Percentiles rank a stretch among this genome's conserved stretches.
Conservation (phyloP, 2,888 invertebrate species). For the Brenthis hecate region DNA sequence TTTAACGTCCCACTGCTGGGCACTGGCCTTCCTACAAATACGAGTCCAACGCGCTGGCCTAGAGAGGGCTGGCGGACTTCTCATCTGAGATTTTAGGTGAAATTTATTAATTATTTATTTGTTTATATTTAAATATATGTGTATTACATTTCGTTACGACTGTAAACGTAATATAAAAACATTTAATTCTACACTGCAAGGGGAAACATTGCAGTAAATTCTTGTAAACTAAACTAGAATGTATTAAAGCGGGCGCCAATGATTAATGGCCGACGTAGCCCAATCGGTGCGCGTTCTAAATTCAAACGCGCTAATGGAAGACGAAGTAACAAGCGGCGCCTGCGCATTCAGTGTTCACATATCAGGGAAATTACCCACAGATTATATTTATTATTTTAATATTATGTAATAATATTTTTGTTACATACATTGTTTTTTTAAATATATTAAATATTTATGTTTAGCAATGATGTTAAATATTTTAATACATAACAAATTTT, state of each 20-base stretch:
- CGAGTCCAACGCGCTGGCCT: too few species aligned
- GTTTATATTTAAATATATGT: too few species aligned
- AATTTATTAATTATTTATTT: too few species aligned
- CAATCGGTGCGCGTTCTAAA: conserved; percentile 72
- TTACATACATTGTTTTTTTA: neutral
- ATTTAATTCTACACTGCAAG: conserved; percentile 28
- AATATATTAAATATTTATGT: too few species aligned
- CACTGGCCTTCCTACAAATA: too few species aligned
- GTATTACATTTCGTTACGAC: too few species aligned
- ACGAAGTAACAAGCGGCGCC: conserved; percentile 66
- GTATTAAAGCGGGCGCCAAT: conserved; percentile 62
- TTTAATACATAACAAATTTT: too few species aligned
- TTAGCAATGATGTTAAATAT: too few species aligned
- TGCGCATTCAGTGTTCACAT: conserved; percentile 63
- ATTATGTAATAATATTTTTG: neutral
- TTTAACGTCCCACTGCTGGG: too few species aligned
- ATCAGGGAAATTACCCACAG: conserved; percentile 24
- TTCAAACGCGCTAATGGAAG: conserved; percentile 78
- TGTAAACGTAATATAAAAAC: too few species aligned
- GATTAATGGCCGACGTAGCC: conserved; percentile 63
- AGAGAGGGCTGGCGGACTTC: too few species aligned
- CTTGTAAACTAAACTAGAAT: conserved; percentile 40
- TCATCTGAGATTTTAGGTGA: too few species aligned
- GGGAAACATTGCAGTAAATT: conserved; percentile 33
- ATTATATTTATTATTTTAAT: conserved; percentile 13